Evolutionary conservation across 2,888 invertebrate species (phyloP).

Genomic region (Agonopterix subpropinquella): DNA sequence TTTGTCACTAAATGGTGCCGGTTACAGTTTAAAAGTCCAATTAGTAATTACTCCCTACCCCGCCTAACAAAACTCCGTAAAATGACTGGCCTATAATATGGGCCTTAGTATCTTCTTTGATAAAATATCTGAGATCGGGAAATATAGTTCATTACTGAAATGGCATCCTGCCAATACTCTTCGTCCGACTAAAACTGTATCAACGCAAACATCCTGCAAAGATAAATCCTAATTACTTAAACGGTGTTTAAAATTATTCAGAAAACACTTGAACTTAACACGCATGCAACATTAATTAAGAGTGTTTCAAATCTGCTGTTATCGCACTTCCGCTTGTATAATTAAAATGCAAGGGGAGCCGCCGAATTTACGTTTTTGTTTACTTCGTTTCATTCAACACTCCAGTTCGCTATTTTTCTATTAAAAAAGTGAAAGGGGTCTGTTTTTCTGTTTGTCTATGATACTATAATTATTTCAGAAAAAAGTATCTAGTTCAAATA

Average conservation of each 20-base stretch:
- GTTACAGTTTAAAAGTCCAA: too few species aligned
- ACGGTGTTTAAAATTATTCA: constrained; percentile 35
- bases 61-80: too few species aligned
- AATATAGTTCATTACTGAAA: too few species aligned
- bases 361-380: constrained; percentile 42
- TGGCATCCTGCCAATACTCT: too few species aligned
- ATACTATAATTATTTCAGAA: not conserved
- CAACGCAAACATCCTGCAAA: not conserved
- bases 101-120: too few species aligned
- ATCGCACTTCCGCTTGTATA: constrained; percentile 63
- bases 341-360: constrained; percentile 68
- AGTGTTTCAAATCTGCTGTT: constrained; percentile 66
- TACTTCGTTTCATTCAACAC: constrained; percentile 34
- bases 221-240: constrained; percentile 16
- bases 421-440: constrained; percentile 5
- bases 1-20: too few species aligned
- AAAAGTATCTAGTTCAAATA: not conserved
- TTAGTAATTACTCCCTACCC: too few species aligned
- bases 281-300: constrained; percentile 69
- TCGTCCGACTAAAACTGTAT: too few species aligned
- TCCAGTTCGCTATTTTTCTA: constrained; percentile 19
- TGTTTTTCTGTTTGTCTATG: not conserved
- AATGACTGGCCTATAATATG: too few species aligned
- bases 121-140: too few species aligned
- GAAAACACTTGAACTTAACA: constrained; percentile 50